Conservation (phyloP, 2,797 vertebrate genomes). For the Staurois parvus region DNA sequence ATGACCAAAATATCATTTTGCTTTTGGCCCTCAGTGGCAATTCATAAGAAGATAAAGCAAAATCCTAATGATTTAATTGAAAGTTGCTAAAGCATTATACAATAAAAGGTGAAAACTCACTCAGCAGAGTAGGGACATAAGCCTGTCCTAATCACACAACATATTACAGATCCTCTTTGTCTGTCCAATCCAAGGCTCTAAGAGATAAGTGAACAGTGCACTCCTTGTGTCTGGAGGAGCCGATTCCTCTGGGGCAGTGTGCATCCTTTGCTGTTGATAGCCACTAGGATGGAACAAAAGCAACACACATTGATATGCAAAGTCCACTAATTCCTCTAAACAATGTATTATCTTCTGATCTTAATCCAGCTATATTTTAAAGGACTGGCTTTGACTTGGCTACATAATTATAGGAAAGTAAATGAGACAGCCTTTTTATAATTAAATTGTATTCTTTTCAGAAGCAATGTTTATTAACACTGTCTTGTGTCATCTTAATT, state of each 20-base stretch:
- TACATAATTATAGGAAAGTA: conserved; percentile 9
- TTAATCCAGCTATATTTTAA: conserved; percentile 36
- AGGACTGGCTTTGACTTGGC: background rate
- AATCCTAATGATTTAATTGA: background rate
- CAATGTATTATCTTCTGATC: conserved; percentile 39
- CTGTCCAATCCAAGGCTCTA: background rate
- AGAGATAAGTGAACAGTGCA: conserved; percentile 21
- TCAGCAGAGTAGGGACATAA: background rate
- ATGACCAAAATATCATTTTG: background rate
- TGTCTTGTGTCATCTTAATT: background rate
- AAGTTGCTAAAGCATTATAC: background rate
- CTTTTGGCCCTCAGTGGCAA: background rate
- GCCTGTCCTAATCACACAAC: background rate
- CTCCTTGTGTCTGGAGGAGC: conserved; percentile 5
- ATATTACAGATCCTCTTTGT: conserved; percentile 5
- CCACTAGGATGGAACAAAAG: conserved; percentile 24
- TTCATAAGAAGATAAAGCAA: background rate
- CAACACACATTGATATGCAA: conserved; percentile 48
- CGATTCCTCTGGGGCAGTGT: conserved; percentile 18
- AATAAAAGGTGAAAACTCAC: background rate
- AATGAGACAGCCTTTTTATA: background rate
- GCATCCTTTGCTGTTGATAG: background rate
- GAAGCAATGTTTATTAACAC: background rate
- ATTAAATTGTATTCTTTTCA: background rate
- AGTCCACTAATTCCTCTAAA: conserved; percentile 45